A percentile compares a stretch with the other conserved stretches of the same genome.
Evolutionary conservation across 2,113 vertebrate species (phyloP).

Genomic region (Butorides virescens): DNA sequence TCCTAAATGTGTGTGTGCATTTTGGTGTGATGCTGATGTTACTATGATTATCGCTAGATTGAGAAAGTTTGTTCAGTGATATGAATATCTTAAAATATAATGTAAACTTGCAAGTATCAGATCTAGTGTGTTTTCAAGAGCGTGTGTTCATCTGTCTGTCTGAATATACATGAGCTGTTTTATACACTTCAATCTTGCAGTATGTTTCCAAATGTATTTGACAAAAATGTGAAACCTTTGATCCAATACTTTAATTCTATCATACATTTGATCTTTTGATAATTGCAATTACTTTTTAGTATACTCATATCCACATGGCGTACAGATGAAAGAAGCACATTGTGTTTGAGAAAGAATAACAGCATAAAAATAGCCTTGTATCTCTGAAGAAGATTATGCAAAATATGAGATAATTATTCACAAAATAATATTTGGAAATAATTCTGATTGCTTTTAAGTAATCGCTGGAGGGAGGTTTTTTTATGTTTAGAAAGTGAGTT

Average conservation of each 20-base stretch:
- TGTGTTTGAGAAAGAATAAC: not conserved
- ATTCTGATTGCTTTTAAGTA: not conserved
- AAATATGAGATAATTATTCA: not conserved
- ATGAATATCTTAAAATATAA: not conserved
- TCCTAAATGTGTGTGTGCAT: fast-evolving
- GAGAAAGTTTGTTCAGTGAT: not conserved
- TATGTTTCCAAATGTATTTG: not conserved
- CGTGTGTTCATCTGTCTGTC: not conserved
- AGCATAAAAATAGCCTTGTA: not conserved
- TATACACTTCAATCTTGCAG: not conserved
- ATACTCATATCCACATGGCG: not conserved
- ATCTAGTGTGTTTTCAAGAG: not conserved
- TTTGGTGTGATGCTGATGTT: not conserved
- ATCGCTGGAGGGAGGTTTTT: not conserved
- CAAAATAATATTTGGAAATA: not conserved
- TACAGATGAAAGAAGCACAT: slow-evolving; percentile 18
- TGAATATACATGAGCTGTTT: not conserved
- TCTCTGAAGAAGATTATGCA: not conserved
- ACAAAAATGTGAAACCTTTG: not conserved
- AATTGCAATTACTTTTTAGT: not conserved
- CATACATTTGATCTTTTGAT: not conserved
- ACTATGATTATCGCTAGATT: not conserved
- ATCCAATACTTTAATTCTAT: not conserved
- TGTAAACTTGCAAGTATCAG: not conserved
- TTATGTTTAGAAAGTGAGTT: not conserved